phyloP scores from a whole-genome alignment of 2,888 invertebrate genomes.

The Girardia tigrina region DNA sequence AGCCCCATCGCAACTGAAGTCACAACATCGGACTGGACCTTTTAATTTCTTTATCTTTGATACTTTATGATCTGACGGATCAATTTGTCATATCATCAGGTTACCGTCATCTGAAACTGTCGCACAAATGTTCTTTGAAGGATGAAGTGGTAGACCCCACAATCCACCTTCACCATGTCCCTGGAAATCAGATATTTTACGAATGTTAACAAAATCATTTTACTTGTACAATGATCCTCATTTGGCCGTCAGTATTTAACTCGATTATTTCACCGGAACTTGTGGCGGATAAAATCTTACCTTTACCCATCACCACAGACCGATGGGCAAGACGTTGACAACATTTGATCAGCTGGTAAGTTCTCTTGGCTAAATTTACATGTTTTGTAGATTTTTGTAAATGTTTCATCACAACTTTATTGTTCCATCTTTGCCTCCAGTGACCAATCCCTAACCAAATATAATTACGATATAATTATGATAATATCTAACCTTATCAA shows the following conservation, averaged over 20 bases:
- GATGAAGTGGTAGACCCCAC: conserved; percentile 51
- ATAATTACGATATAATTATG: conserved; percentile 17
- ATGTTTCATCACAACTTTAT: conserved; percentile 50
- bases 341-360: conserved; percentile 40
- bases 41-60: conserved; percentile 44
- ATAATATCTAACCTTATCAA: conserved; percentile 44
- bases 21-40: conserved; percentile 47
- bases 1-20: conserved; percentile 49
- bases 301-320: conserved; percentile 48
- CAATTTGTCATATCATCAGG: conserved; percentile 48
- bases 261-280: conserved; percentile 50
- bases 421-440: conserved; percentile 51
- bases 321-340: conserved; percentile 36
- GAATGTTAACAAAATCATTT: neutral
- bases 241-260: conserved; percentile 47
- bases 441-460: conserved; percentile 51
- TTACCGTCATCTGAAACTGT: conserved; percentile 51
- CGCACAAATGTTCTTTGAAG: conserved; percentile 44
- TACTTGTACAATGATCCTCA: conserved; percentile 48
- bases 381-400: conserved; percentile 48
- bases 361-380: conserved; percentile 46
- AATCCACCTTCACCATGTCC: conserved; percentile 51
- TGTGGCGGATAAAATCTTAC: conserved; percentile 49
- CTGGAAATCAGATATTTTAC: conserved; percentile 40
- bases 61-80: conserved; percentile 40